These are phyloP conservation scores for Brachyalestes nurse DNA, from an alignment of 2,797 vertebrate species.

Conservation along the genomic window DNA sequence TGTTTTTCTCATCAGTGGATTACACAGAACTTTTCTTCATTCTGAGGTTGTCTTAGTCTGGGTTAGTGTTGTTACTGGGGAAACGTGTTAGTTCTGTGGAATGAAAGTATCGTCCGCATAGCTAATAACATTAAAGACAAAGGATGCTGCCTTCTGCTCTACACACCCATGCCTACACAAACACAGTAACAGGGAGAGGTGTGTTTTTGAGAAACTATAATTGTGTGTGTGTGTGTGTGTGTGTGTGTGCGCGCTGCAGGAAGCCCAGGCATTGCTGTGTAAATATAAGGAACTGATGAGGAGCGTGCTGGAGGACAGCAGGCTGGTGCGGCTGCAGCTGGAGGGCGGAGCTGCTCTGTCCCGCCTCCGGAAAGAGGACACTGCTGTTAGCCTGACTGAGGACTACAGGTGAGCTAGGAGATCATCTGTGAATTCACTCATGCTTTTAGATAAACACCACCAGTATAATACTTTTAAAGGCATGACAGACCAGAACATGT, in stretches of 20 bases:
- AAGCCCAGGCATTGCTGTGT: slow-evolving; percentile 77
- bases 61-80: too few relatives aligned
- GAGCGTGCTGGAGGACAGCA: slow-evolving; percentile 81
- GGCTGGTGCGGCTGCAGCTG: slow-evolving; percentile 84
- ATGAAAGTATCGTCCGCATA: neutral
- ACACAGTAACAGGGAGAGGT: neutral
- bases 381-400: slow-evolving; percentile 71
- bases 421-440: neutral
- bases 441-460: neutral
- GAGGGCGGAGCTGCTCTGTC: slow-evolving; percentile 86
- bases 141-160: neutral
- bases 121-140: neutral
- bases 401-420: slow-evolving; percentile 79
- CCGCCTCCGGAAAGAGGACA: slow-evolving; percentile 83
- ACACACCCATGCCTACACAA: neutral
- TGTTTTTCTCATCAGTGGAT: neutral
- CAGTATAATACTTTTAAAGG: neutral
- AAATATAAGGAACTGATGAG: slow-evolving; percentile 82
- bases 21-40: neutral
- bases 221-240: too few relatives aligned
- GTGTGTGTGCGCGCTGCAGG: slow-evolving; percentile 70
- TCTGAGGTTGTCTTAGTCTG: neutral
- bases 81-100: neutral
- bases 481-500: neutral
- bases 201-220: neutral